Base-by-base conservation (phyloP, 1,140 invertebrate species). In the Hypsibius dujardini region DNA sequence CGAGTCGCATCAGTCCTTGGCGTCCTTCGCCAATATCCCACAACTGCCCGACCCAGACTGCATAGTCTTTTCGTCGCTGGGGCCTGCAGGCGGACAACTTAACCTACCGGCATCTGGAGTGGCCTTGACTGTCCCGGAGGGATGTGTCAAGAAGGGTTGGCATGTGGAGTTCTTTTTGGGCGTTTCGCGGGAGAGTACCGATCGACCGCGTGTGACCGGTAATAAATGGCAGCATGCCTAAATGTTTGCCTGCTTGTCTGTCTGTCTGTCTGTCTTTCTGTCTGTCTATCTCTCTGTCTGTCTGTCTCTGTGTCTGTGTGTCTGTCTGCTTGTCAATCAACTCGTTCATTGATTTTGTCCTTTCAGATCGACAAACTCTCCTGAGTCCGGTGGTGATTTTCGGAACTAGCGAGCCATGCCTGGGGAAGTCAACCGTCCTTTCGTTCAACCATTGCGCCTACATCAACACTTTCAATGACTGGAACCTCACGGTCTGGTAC, bases 391-490 rank as follows among this genome's bases (percentile, higher is more conserved):
- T 95, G 74, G 86, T 97, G 72, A 87, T 87, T 73, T 90, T 89
- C 76, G 90, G 92, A 12, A 89, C 89, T 1, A 82, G 85, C 15
- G 86, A 85, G 72, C 84, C 89, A 28, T 82, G 85, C 74, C 85
- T 95, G 76, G 87, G 88, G 77, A 95, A 95, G 79, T 88, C 92
- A 3, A 86, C 90, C 70, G 87, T 97, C 76, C 81, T 97, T 12
- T 90, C 90, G 78, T 87, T 95, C 76, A 90, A 92, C 72, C 92
- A 97, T 79, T 94, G 91, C 79, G 90, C 92, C 45, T 84, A 45
- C 7, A 46, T 70, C 47, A 46, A 7, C 14, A 28, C n/a, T 42
- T 42, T 71, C 40, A 69, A 62, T 14, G 71, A 73, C 75, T 93
- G 90, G 90, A 86, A 85, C 73, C 83, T 93, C 14, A 87, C 87